phyloP scores from a whole-genome alignment of 1,140 invertebrate species.

The Pectinophora gossypiella region DNA sequence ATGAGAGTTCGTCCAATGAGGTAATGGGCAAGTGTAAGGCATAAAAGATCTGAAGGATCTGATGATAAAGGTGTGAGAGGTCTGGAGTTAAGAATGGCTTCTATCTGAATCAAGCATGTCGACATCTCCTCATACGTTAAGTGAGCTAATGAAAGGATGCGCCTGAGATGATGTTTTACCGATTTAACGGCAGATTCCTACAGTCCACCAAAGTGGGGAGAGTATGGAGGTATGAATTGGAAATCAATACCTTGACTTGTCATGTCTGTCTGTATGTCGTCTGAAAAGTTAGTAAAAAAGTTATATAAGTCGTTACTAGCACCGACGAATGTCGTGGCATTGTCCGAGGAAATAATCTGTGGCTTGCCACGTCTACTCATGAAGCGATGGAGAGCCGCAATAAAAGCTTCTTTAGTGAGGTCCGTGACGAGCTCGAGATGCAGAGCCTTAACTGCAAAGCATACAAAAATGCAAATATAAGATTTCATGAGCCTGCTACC shows the following conservation, averaged over 20 bases:
- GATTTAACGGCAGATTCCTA: conserved; percentile 30
- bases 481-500: too few species aligned
- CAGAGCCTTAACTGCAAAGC: too few species aligned
- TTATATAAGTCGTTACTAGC: background rate
- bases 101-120: conserved; percentile 35
- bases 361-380: too few species aligned
- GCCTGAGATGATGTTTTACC: conserved; percentile 18
- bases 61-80: conserved; percentile 32
- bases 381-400: too few species aligned
- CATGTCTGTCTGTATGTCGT: too few species aligned
- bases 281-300: too few species aligned
- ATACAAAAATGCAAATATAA: too few species aligned
- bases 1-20: conserved; percentile 26
- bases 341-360: too few species aligned
- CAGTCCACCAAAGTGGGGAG: too few species aligned
- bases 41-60: conserved; percentile 32
- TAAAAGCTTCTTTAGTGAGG: too few species aligned
- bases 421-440: too few species aligned
- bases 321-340: too few species aligned
- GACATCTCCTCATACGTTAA: conserved; percentile 40
- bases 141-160: conserved; percentile 13
- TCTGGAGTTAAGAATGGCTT: conserved; percentile 45
- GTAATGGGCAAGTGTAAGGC: conserved; percentile 40
- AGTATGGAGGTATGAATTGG: conserved; percentile 17
- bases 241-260: background rate